These are phyloP conservation scores for Iguana delicatissima DNA, from an alignment of 2,797 vertebrate species.

Conservation along the genomic window DNA sequence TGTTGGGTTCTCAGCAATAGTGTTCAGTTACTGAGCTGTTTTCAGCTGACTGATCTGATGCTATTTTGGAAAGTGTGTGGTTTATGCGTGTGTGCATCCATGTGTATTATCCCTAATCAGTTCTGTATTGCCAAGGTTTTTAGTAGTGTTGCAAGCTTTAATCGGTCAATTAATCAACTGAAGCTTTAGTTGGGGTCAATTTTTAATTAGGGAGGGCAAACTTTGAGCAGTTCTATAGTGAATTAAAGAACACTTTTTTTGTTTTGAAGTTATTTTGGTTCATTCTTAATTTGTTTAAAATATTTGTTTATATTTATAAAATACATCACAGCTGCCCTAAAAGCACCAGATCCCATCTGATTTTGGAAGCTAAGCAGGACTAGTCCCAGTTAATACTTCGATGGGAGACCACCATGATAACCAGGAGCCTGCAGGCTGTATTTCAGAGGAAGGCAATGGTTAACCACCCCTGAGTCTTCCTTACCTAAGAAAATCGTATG, in stretches of 20 bases:
- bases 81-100: constrained; percentile 19
- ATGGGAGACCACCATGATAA: too few species aligned
- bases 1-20: neutral
- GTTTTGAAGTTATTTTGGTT: neutral
- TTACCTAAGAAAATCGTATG: too few species aligned
- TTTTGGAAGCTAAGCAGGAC: too few species aligned
- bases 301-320: neutral
- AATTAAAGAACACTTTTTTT: neutral
- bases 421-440: too few species aligned
- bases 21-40: constrained; percentile 14
- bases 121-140: constrained; percentile 19
- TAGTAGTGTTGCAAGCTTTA: neutral
- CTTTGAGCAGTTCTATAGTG: neutral
- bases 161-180: constrained; percentile 8
- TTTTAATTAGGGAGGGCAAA: constrained; percentile 7
- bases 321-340: neutral
- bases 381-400: too few species aligned
- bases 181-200: neutral
- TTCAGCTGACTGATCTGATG: constrained; percentile 27
- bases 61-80: constrained; percentile 14
- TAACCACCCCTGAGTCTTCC: too few species aligned
- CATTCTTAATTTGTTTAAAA: neutral
- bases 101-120: constrained; percentile 10
- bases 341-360: too few species aligned
- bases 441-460: too few species aligned